These are phyloP conservation scores for Syrmaticus mikado DNA, from an alignment of 2,113 vertebrate species.

Conservation along the genomic window DNA sequence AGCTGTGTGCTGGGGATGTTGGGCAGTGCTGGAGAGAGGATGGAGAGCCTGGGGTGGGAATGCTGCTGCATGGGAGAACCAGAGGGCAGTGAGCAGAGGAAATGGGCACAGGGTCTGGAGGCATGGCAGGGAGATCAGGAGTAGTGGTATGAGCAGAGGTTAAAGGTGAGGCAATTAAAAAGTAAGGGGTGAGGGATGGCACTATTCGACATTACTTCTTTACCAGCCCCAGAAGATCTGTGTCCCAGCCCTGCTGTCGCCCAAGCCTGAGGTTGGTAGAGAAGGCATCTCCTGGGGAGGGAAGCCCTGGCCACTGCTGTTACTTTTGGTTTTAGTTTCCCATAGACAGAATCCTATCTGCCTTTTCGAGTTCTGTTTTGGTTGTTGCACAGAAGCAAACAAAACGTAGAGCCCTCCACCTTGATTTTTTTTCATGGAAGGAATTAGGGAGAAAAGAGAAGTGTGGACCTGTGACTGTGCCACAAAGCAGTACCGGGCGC, in stretches of 20 bases:
- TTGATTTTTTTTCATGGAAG: not conserved
- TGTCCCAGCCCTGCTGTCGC: not conserved
- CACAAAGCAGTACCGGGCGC: not conserved
- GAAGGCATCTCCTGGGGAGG: not conserved
- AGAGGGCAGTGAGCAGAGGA: not conserved
- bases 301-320: not conserved
- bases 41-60: not conserved
- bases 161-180: not conserved
- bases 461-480: not conserved
- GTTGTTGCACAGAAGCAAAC: not conserved
- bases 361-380: not conserved
- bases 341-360: not conserved
- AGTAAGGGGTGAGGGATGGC: not conserved
- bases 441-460: constrained; percentile 49
- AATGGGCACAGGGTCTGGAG: not conserved
- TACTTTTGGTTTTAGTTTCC: constrained; percentile 38
- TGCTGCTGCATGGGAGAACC: not conserved
- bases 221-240: not conserved
- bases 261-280: not conserved
- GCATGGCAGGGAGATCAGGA: not conserved
- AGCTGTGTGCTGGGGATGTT: not conserved
- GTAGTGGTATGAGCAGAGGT: not conserved
- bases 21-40: not conserved
- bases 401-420: not conserved
- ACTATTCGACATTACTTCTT: constrained; percentile 16